A percentile compares a stretch with the other conserved stretches of the same genome.
phyloP scores from a whole-genome alignment of 2,888 invertebrate genomes.

The Nysson spinosus region DNA sequence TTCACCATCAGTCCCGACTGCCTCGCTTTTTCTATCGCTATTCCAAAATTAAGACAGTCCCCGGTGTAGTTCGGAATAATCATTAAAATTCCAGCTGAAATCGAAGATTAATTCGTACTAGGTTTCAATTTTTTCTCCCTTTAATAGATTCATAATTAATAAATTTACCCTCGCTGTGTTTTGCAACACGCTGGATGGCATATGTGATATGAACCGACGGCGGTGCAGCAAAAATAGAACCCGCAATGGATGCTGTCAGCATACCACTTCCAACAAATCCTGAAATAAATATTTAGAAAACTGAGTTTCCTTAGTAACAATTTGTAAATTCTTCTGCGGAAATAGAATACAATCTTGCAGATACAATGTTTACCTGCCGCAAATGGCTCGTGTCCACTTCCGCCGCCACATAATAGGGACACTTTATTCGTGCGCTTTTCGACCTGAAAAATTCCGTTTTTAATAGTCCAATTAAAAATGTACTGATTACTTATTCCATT shows the following conservation, averaged over 20 bases:
- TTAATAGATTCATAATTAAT: not conserved
- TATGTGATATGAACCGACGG: slow-evolving; percentile 83
- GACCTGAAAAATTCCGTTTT: too few relatives aligned
- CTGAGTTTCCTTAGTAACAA: not conserved
- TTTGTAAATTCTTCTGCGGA: not conserved
- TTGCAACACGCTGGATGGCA: slow-evolving; percentile 81
- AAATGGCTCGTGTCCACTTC: slow-evolving; percentile 90
- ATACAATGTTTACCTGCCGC: slow-evolving; percentile 66
- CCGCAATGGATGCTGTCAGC: slow-evolving; percentile 83
- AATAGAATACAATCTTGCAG: not conserved
- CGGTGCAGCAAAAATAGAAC: slow-evolving; percentile 88
- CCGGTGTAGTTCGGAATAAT: slow-evolving; percentile 88
- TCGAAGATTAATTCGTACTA: not conserved
- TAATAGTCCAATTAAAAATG: not conserved
- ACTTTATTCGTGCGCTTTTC: slow-evolving; percentile 72
- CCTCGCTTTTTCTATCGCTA: slow-evolving; percentile 86
- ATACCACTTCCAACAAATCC: slow-evolving; percentile 89
- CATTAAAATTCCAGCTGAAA: slow-evolving; percentile 83
- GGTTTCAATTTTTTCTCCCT: not conserved
- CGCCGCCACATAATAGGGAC: slow-evolving; percentile 86
- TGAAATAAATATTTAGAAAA: slow-evolving; percentile 62
- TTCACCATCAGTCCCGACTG: slow-evolving; percentile 33
- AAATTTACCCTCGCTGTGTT: slow-evolving; percentile 80
- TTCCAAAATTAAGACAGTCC: slow-evolving; percentile 88
- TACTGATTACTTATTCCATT: not conserved